phyloP scores from a whole-genome alignment of 2,797 vertebrate genomes.

The Clamator glandarius region DNA sequence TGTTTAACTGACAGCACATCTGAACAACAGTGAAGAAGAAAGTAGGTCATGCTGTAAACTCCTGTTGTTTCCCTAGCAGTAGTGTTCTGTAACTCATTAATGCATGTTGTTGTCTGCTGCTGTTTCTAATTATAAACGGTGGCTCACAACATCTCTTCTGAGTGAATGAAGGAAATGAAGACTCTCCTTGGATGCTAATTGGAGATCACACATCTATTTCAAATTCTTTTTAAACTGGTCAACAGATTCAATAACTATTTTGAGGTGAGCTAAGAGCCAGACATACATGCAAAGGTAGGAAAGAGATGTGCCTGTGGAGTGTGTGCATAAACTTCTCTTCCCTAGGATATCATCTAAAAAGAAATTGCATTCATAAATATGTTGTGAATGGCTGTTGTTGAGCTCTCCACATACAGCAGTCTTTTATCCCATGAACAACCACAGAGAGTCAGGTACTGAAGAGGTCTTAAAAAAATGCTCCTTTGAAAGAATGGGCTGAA shows the following conservation, averaged over 20 bases:
- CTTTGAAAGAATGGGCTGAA: neutral
- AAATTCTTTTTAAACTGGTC: neutral
- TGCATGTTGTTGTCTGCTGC: neutral
- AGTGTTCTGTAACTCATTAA: neutral
- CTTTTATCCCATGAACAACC: neutral
- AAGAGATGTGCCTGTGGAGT: fast-evolving
- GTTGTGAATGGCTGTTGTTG: neutral
- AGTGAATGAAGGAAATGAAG: neutral
- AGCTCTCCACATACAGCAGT: neutral
- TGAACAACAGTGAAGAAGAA: neutral
- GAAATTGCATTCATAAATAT: neutral
- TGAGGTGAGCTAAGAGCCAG: neutral
- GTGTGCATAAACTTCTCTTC: neutral
- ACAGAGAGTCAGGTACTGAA: neutral
- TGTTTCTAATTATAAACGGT: conserved; percentile 4
- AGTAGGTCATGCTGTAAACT: neutral
- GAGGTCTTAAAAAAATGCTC: neutral
- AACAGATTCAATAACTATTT: neutral
- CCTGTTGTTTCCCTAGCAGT: neutral
- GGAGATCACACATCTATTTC: neutral
- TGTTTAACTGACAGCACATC: neutral
- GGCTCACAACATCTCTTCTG: neutral
- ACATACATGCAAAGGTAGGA: neutral
- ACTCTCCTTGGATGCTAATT: neutral
- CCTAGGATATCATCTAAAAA: neutral